Conservation (phyloP, 2,888 invertebrate species). For the Melinaea marsaeus region DNA sequence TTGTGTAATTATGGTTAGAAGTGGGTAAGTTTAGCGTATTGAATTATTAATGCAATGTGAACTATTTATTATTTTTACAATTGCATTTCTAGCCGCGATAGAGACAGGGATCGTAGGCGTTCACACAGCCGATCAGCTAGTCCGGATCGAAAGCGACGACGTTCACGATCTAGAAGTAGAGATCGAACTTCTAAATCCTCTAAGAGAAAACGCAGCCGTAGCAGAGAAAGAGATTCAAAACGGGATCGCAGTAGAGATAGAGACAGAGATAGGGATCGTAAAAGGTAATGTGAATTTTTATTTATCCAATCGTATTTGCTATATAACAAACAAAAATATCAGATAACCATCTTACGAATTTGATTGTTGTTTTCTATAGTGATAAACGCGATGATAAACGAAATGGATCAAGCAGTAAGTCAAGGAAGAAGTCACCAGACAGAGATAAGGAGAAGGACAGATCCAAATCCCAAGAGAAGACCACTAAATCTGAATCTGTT, state of each 20-base stretch:
- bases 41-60: not conserved
- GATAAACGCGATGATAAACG: slow-evolving; percentile 82
- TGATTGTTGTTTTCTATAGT: slow-evolving; percentile 41
- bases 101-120: slow-evolving; percentile 72
- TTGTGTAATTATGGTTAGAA: slow-evolving; percentile 53
- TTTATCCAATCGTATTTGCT: too few species aligned
- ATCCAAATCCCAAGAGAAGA: slow-evolving; percentile 78
- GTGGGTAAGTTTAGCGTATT: slow-evolving; percentile 54
- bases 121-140: slow-evolving; percentile 79
- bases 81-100: slow-evolving; percentile 54
- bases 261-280: slow-evolving; percentile 64
- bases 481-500: slow-evolving; percentile 76
- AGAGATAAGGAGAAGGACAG: slow-evolving; percentile 65
- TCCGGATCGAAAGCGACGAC: slow-evolving; percentile 76
- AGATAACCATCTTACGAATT: not conserved
- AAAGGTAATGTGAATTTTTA: slow-evolving; percentile 51
- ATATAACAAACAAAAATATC: not conserved
- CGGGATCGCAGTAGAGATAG: slow-evolving; percentile 74
- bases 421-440: slow-evolving; percentile 71
- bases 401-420: slow-evolving; percentile 78
- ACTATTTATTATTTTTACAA: not conserved
- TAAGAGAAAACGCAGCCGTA: slow-evolving; percentile 81
- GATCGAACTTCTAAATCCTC: slow-evolving; percentile 79
- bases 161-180: slow-evolving; percentile 78
- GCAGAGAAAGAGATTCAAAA: slow-evolving; percentile 80